Percentiles rank a stretch among this genome's conserved stretches.
Evolutionary conservation across 2,888 invertebrate species (phyloP).

Genomic region (Amblyteles armatorius): DNA sequence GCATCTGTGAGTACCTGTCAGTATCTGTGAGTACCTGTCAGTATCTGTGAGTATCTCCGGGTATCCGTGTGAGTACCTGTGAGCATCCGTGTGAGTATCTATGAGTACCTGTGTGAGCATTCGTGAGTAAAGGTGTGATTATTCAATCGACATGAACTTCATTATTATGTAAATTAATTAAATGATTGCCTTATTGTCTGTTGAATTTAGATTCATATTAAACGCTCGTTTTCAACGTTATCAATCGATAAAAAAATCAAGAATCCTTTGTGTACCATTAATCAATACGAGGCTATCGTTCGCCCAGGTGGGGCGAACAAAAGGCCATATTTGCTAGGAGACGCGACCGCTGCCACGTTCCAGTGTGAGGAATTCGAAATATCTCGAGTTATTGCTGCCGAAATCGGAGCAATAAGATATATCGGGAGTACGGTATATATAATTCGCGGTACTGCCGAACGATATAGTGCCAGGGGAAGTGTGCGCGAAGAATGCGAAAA

Average conservation of each 20-base stretch:
- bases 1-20: no score
- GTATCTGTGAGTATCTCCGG: no score
- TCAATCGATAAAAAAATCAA: not conserved
- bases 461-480: conserved; percentile 18
- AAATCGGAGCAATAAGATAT: conserved; percentile 11
- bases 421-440: conserved; percentile 34
- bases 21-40: no score
- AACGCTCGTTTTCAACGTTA: not conserved
- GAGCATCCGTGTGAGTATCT: no score
- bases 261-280: not conserved
- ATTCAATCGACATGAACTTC: no score
- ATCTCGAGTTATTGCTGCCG: conserved; percentile 52
- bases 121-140: no score
- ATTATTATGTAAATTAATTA: no score
- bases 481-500: conserved; percentile 42
- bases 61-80: no score
- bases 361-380: conserved; percentile 39
- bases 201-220: not conserved
- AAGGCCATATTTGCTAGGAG: conserved; percentile 24
- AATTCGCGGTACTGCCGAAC: conserved; percentile 24
- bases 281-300: not conserved
- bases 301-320: not conserved
- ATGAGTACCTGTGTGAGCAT: no score
- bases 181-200: not conserved
- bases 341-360: conserved; percentile 16